Conservation (phyloP, 2,113 vertebrate genomes). For the Zosterops borbonicus region DNA sequence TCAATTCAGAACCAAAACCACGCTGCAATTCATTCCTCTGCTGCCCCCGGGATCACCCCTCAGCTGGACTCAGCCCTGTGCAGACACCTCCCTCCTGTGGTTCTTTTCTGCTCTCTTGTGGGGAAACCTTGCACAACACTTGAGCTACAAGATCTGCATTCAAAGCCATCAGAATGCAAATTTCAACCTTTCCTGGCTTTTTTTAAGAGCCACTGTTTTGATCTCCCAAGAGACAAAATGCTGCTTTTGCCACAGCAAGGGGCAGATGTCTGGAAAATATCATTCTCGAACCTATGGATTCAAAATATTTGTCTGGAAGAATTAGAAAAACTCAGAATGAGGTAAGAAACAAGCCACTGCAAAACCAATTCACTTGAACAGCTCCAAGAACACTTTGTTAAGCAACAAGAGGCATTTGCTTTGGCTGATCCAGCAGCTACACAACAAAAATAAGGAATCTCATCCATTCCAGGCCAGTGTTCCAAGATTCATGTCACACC, state of each 20-base stretch:
- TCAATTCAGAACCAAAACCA: not conserved
- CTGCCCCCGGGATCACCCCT: not conserved
- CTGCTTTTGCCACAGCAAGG: not conserved
- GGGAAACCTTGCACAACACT: slow-evolving; percentile 33
- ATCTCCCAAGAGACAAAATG: not conserved
- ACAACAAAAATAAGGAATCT: not conserved
- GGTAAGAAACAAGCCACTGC: not conserved
- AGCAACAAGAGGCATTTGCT: not conserved
- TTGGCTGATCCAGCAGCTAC: not conserved
- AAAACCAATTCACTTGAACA: not conserved
- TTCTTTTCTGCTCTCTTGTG: slow-evolving; percentile 72
- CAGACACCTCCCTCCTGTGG: not conserved
- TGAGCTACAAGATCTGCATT: not conserved
- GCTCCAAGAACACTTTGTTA: not conserved
- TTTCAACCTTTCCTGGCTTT: not conserved
- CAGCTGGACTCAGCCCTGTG: not conserved
- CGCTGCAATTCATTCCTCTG: not conserved
- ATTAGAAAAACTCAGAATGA: not conserved
- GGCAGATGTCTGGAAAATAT: not conserved
- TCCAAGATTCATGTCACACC: not conserved
- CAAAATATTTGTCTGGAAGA: not conserved
- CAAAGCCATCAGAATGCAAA: not conserved
- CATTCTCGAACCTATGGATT: not conserved
- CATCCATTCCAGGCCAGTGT: not conserved
- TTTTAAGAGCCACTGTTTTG: not conserved